Evolutionary conservation across 2,797 vertebrate species (phyloP).

Genomic region (Myripristis murdjan): DNA sequence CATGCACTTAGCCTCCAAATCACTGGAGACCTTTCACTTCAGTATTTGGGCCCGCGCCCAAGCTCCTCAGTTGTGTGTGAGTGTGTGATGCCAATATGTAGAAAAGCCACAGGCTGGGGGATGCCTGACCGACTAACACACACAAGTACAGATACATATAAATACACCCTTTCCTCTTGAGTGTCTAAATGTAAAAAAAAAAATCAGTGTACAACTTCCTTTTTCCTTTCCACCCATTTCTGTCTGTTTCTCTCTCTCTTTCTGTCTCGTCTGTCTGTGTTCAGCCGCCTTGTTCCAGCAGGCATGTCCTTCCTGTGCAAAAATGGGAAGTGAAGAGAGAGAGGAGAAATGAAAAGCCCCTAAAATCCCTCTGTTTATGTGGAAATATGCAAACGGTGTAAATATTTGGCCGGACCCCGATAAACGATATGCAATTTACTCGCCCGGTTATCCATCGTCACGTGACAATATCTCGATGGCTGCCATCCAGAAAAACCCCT

Average conservation of each 20-base stretch:
- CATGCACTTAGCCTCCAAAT: slow-evolving; percentile 74
- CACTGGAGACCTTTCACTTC: slow-evolving; percentile 79
- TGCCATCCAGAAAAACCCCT: slow-evolving; percentile 62
- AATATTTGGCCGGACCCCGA: slow-evolving; percentile 67
- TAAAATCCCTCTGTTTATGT: slow-evolving; percentile 64
- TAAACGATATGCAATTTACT: slow-evolving; percentile 73
- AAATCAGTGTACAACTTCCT: not conserved
- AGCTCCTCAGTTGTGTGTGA: slow-evolving; percentile 20
- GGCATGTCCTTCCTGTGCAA: slow-evolving; percentile 30
- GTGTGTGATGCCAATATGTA: slow-evolving; percentile 53
- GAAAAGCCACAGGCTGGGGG: slow-evolving; percentile 60
- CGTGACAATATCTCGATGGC: slow-evolving; percentile 75
- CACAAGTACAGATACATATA: slow-evolving; percentile 29
- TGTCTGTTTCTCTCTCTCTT: not conserved
- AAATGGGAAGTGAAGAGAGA: slow-evolving; percentile 42
- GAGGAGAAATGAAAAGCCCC: slow-evolving; percentile 54
- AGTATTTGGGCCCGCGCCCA: slow-evolving; percentile 65
- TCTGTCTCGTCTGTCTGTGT: slow-evolving; percentile 12
- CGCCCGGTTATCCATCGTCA: slow-evolving; percentile 70
- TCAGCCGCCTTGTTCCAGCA: slow-evolving; percentile 11
- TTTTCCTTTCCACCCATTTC: slow-evolving; percentile 8
- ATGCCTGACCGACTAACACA: slow-evolving; percentile 48
- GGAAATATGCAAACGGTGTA: slow-evolving; percentile 74
- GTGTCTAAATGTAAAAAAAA: slow-evolving; percentile 17
- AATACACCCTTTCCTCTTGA: not conserved